Base-by-base conservation (phyloP, 2,888 invertebrate species). In the Electrophaes corylata region DNA sequence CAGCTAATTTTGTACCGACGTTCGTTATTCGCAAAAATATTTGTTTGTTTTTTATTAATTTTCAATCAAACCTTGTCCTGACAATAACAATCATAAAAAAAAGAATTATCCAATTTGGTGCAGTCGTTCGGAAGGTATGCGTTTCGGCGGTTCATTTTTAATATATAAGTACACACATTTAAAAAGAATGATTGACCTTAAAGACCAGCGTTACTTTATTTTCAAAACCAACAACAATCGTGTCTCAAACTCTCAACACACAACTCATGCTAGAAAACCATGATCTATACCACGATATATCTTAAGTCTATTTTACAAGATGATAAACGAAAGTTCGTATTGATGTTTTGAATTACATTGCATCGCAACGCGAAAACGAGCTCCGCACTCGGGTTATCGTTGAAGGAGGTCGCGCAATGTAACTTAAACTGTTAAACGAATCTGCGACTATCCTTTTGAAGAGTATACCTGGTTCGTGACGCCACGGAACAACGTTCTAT, bases 391-490 rank as follows among this genome's bases (percentile, higher is more conserved):
- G n/a, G n/a, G n/a, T n/a, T n/a, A n/a, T 10, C 2, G 10, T 6
- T 2, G 10, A 29, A 10, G 2, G 10, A 2, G 10, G 8, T 8
- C 26, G 26, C 26, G 26, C 26, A 29, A 29, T 29, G 26, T 29
- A 8, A 29, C 26, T 29, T 10, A 2, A 29, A 29, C 8, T 10
- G 10, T 29, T 10, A 2, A 10, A 3, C 1, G 23, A 23, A 23
- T 6, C 23, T 23, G 4, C 4, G 23, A n/a, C 6, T 23, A 23
- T 23, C 23, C 5, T 23, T 23, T 23, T 23, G 23, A 6, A 1
- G 23, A 23, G 23, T 23, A 23, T 23, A 3, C 50, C 44, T 62
- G 67, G 65, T 72, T 68, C 82, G 79, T 80, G 82, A 79, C 77
- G 75, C 53, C 53, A 40, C 23, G 37, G 46, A 45, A 52, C 64